These are phyloP conservation scores for Aphelenchoides besseyi DNA, from an alignment of 1,140 invertebrate species.

Conservation along the genomic window DNA sequence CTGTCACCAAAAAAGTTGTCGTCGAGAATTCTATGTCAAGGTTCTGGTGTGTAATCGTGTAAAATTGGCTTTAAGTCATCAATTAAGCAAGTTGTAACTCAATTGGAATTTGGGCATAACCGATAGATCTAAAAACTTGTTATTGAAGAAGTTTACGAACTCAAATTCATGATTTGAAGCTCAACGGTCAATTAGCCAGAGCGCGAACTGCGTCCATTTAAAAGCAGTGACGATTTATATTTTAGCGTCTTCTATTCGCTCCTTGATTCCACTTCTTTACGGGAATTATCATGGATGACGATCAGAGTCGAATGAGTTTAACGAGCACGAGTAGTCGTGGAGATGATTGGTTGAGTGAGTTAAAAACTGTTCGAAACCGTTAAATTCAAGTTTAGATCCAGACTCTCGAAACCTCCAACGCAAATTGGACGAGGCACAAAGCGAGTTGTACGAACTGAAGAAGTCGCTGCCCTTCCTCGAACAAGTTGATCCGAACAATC, in stretches of 20 bases:
- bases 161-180: too few species aligned
- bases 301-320: background rate
- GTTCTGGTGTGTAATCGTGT: too few species aligned
- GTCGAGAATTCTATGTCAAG: too few species aligned
- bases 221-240: too few species aligned
- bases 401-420: background rate
- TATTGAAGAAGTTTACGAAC: too few species aligned
- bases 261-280: background rate
- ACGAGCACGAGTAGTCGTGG: background rate
- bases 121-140: too few species aligned
- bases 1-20: too few species aligned
- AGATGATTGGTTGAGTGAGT: background rate
- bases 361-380: background rate
- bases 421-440: background rate
- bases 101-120: too few species aligned
- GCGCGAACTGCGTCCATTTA: too few species aligned
- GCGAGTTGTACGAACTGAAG: constrained; percentile 1
- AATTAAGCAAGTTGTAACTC: too few species aligned
- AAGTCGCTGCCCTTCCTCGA: background rate
- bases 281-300: background rate
- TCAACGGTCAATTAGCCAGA: too few species aligned
- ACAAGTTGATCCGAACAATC: background rate
- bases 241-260: background rate
- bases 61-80: too few species aligned
- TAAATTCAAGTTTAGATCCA: background rate